Percentiles rank a stretch among this genome's conserved stretches.
phyloP scores from a whole-genome alignment of 2,113 vertebrate genomes.

The Columba livia region DNA sequence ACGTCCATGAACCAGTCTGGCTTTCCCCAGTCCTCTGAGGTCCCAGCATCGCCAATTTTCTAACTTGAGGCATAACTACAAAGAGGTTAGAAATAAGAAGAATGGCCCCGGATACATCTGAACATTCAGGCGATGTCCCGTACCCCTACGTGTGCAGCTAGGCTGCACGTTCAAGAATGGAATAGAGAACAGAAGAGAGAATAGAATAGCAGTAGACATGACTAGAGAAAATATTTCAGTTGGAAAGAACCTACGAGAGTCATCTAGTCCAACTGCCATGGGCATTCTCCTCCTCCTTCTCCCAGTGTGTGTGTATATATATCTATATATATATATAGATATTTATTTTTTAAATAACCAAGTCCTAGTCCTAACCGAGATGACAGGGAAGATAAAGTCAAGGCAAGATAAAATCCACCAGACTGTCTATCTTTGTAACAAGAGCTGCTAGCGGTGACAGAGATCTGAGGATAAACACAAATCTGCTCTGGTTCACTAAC shows the following conservation, averaged over 20 bases:
- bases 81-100: background rate
- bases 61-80: background rate
- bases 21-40: background rate
- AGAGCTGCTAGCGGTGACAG: slow-evolving; percentile 26
- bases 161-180: background rate
- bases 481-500: slow-evolving; percentile 27
- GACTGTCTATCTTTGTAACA: slow-evolving; percentile 19
- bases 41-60: background rate
- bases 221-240: background rate
- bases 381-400: background rate
- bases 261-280: background rate
- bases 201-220: background rate
- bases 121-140: background rate
- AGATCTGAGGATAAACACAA: slow-evolving; percentile 35
- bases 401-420: slow-evolving; percentile 27
- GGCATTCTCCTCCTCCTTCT: background rate
- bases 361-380: background rate
- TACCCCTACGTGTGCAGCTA: background rate
- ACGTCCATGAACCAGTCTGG: background rate
- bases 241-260: background rate
- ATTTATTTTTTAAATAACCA: background rate
- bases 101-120: background rate
- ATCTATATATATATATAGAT: too few relatives aligned
- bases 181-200: background rate
- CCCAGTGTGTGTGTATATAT: accelerated